Evolutionary conservation across 2,888 invertebrate genomes (phyloP).

Genomic region (Caenorhabditis uteleia): DNA sequence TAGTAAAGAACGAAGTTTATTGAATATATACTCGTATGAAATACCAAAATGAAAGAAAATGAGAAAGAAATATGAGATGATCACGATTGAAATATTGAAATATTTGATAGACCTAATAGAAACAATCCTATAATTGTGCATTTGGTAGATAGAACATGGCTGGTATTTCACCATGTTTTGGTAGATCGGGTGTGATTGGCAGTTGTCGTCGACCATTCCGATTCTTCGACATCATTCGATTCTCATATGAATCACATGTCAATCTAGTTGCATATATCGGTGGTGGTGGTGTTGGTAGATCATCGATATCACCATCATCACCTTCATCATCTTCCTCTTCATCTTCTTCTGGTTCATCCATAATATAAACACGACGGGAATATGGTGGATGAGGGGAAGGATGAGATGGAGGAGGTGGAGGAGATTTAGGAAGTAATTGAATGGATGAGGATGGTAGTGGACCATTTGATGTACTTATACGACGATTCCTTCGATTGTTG

Average conservation of each 20-base stretch:
- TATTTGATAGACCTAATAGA: too few relatives aligned
- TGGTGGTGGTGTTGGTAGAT: conserved; percentile 14
- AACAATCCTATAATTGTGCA: too few relatives aligned
- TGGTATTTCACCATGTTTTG: conserved; percentile 34
- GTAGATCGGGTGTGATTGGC: conserved; percentile 33
- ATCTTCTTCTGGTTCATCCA: conserved; percentile 14
- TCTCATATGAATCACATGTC: conserved; percentile 21
- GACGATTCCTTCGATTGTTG: too few relatives aligned
- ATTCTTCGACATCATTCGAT: conserved; percentile 6
- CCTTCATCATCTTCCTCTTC: conserved; percentile 12
- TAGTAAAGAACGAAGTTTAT: too few relatives aligned
- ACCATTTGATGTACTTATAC: too few relatives aligned
- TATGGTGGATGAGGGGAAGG: background rate
- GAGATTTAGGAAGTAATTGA: background rate
- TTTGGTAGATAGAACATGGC: conserved; percentile 13
- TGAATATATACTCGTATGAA: too few relatives aligned
- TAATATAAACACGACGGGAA: conserved; percentile 2
- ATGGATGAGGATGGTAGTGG: too few relatives aligned
- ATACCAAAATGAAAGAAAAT: too few relatives aligned
- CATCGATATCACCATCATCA: conserved; percentile 13
- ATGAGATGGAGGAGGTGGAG: background rate
- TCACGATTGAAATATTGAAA: too few relatives aligned
- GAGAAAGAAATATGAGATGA: too few relatives aligned
- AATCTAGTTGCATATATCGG: conserved; percentile 31
- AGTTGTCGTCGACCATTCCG: conserved; percentile 12